phyloP scores from a whole-genome alignment of 2,888 invertebrate genomes.

The Netelia fuscicornis region DNA sequence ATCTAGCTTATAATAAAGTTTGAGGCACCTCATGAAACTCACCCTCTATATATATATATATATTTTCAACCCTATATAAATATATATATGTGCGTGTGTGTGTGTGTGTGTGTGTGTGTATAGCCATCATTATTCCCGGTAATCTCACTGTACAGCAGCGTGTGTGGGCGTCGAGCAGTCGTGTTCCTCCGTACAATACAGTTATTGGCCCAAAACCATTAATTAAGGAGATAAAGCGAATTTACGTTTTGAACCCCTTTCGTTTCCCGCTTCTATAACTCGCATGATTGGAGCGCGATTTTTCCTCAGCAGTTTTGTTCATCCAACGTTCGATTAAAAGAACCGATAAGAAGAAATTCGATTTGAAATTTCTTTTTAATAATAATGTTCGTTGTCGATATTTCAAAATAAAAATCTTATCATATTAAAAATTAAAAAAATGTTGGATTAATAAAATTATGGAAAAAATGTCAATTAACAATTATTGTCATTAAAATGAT shows the following conservation, averaged over 20 bases:
- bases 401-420: neutral
- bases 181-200: conserved; percentile 36
- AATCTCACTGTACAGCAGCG: conserved; percentile 52
- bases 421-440: neutral
- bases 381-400: neutral
- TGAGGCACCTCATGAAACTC: no score
- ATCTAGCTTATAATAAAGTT: no score
- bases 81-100: conserved; percentile 19
- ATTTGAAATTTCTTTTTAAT: neutral
- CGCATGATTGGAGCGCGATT: neutral
- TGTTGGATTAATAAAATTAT: neutral
- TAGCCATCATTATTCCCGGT: conserved; percentile 60
- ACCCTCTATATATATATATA: neutral
- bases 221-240: conserved; percentile 65
- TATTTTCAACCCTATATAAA: neutral
- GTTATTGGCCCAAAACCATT: conserved; percentile 60
- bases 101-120: conserved; percentile 12
- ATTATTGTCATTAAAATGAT: no score
- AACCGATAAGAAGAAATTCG: neutral
- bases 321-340: neutral
- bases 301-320: neutral
- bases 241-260: conserved; percentile 43
- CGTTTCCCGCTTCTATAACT: neutral
- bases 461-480: neutral
- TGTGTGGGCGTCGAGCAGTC: conserved; percentile 45